These are phyloP conservation scores for Fissipunctia ypsillon DNA, from an alignment of 2,888 invertebrate species.

Conservation along the genomic window DNA sequence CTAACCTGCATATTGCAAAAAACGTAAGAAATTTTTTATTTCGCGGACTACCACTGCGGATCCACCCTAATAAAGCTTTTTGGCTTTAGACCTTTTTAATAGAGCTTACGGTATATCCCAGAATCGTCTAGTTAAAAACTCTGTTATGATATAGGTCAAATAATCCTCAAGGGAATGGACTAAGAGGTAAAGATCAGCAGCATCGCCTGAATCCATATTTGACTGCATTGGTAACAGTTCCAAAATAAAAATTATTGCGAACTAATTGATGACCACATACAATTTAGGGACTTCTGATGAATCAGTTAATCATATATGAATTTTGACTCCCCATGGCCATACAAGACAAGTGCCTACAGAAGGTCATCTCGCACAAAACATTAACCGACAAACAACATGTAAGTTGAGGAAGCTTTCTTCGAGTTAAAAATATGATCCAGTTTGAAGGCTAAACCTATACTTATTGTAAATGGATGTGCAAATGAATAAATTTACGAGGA, in stretches of 20 bases:
- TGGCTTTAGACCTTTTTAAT: neutral
- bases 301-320: constrained; percentile 4
- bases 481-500: too few species aligned
- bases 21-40: too few species aligned
- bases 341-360: neutral
- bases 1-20: too few species aligned
- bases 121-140: neutral
- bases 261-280: constrained; percentile 13
- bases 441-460: constrained; percentile 27
- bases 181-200: neutral
- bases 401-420: constrained; percentile 27
- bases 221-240: too few species aligned
- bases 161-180: neutral
- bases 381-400: neutral
- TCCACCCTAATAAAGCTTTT: neutral
- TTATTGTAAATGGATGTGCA: constrained; percentile 27
- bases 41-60: too few species aligned
- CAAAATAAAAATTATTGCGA: neutral
- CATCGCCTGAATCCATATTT: neutral
- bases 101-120: neutral
- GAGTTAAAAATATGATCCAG: neutral
- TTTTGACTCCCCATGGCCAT: constrained; percentile 10
- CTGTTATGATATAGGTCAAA: neutral
- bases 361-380: neutral
- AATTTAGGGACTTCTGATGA: neutral